Conservation (phyloP, 2,113 vertebrate genomes). For the Sterna hirundo region DNA sequence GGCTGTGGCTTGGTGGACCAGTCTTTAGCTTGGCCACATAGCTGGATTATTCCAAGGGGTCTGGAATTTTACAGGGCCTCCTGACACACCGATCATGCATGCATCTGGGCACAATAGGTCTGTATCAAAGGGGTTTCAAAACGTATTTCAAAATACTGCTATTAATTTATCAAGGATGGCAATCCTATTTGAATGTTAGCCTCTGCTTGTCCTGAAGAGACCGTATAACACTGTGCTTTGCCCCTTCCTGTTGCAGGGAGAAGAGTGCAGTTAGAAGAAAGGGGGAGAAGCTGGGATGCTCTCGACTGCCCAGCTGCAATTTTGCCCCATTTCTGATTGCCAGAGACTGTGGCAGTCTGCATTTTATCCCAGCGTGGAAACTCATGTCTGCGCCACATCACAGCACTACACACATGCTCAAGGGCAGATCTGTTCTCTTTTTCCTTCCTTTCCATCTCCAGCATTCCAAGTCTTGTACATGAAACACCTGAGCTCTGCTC, state of each 20-base stretch:
- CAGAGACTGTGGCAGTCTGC: neutral
- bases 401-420: neutral
- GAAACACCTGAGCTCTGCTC: neutral
- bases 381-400: neutral
- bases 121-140: neutral
- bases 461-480: neutral
- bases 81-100: neutral
- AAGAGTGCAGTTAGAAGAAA: neutral
- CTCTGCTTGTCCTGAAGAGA: neutral
- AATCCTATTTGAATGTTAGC: neutral
- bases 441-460: neutral
- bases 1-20: neutral
- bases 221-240: neutral
- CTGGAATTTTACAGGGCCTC: neutral
- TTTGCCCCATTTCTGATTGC: neutral
- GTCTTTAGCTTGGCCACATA: neutral
- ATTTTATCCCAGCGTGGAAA: neutral
- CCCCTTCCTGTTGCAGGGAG: neutral
- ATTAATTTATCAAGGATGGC: neutral
- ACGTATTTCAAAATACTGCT: neutral
- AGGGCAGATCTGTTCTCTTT: neutral
- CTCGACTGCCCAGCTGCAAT: neutral
- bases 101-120: neutral
- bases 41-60: neutral
- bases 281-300: neutral